phyloP scores from a whole-genome alignment of 1,140 invertebrate species.

The Brachionus rotundiformis region DNA sequence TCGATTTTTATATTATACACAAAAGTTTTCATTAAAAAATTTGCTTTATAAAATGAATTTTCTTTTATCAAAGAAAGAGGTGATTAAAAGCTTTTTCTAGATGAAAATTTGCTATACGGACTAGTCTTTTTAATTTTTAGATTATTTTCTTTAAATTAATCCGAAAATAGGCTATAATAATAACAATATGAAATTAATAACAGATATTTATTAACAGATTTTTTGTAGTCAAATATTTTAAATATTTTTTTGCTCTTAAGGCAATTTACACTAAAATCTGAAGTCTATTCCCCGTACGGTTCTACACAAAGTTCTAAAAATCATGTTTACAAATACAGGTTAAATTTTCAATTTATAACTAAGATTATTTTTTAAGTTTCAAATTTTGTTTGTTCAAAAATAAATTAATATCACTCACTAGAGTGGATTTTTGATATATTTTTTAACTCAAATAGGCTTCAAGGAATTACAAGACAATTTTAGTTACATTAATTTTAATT shows the following conservation, averaged over 20 bases:
- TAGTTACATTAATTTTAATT: not conserved
- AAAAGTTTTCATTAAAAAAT: not conserved
- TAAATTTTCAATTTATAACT: too few relatives aligned
- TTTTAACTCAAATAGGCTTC: not conserved
- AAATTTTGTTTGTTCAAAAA: too few relatives aligned
- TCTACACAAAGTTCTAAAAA: not conserved
- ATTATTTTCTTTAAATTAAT: not conserved
- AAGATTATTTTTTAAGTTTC: too few relatives aligned
- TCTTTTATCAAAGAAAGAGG: not conserved
- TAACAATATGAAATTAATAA: not conserved
- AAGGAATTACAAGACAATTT: not conserved
- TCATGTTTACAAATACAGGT: too few relatives aligned
- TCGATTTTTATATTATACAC: not conserved
- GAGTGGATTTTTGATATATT: too few relatives aligned
- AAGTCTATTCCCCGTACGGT: not conserved
- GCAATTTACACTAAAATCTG: not conserved
- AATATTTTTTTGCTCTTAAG: not conserved
- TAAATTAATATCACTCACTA: too few relatives aligned
- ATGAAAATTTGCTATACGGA: not conserved
- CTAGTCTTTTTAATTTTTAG: not conserved
- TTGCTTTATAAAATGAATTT: not conserved
- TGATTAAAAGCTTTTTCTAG: not conserved
- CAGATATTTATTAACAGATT: slow-evolving; percentile 4
- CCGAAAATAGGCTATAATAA: not conserved
- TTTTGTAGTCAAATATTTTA: not conserved